Base-by-base conservation (phyloP, 2,888 invertebrate genomes). In the Lochmaea capreae region DNA sequence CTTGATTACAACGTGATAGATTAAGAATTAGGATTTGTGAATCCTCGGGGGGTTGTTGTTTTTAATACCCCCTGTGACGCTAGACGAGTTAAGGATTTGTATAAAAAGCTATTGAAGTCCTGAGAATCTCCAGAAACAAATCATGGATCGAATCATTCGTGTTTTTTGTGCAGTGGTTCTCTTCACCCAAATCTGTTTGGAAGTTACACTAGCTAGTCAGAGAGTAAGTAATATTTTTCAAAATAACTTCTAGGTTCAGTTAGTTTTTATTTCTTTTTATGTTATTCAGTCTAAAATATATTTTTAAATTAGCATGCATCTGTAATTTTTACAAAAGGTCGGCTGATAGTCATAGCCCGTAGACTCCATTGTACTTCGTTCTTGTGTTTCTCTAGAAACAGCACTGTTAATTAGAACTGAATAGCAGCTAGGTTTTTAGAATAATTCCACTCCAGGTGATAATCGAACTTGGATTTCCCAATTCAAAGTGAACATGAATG, bases 41-140 rank as follows among this genome's bases (percentile, higher is more conserved):
- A 72, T 75, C 74, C 82, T 67, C 79, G 78, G 77, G 85, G 85
- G 83, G 84, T 83, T 83, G 83, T 84, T 84, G 80, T 84, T 80
- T 80, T 74, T 59, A 70, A 76, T 80, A 80, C 82, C 80, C 77
- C 84, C 83, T 78, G 75, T 76, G 77, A 82, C 69, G 76, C 61
- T 71, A 78, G 78, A 79, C 80, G 80, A 77, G 76, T 72, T 65
- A 71, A 67, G 73, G 75, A 75, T 77, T 71, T 73, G 72, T 79
- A 82, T 83, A 83, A 82, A 83, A 82, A 74, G 79, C 67, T 74
- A 62, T 57, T 14, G 75, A 72, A 54, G 54, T 66, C 73, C 65
- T 71, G 67, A 65, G 65, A 26, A 62, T 46, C 43, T 65, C 72
- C 79, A 79, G 77, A 79, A 80, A 72, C 71, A 71, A 80, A 80